Base-by-base conservation (phyloP, 1,140 invertebrate species). In the Drosophila miranda region DNA sequence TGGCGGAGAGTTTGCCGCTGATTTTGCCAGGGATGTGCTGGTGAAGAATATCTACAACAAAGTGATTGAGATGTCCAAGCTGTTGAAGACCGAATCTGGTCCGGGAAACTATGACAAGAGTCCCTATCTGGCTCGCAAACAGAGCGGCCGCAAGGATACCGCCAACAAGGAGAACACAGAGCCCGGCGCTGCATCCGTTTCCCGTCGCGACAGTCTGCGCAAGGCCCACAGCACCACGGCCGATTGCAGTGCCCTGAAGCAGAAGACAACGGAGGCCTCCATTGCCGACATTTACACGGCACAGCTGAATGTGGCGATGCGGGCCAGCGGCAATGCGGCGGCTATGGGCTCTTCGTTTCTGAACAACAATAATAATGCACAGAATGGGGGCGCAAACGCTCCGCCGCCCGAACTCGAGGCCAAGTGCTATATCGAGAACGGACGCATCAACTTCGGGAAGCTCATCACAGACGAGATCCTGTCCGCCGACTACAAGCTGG, bases 1-100 rank as follows among this genome's bases (percentile, higher is more conserved):
- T 91, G 98, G 97, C 55, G 98, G 97, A 51, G 96, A 98, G 92
- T 97, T 98, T 93, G 97, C 97, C 53, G 97, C 97, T 11, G 96
- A 98, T 83, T 98, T 96, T 92, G 96, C 96, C 16, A 95, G 95
- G 89, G 95, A 96, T 76, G 94, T 96, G 68, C 92, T 97, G 11
- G 94, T 97, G 63, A 94, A 95, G 80, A 96, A 94, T 89, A 92
- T 98, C 42, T 94, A 93, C 75, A 94, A 94, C 83, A 95, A 95
- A 92, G 93, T 97, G 23, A 92, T 94, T 21, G 94, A 95, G 89
- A 91, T 95, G 30, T 94, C 94, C 91, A 93, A 94, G 75, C 91
- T 95, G 28, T 93, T 95, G 68, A 84, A 84, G 43, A 62, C 42
- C 21, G 81, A 87, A 11, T 2, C 16, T 19, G 26, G 23, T 48